Evolutionary conservation across 2,113 vertebrate species (phyloP), one percentile per base, ranked within the genome.

Genomic region (Apistogramma diplotaenia): DNA sequence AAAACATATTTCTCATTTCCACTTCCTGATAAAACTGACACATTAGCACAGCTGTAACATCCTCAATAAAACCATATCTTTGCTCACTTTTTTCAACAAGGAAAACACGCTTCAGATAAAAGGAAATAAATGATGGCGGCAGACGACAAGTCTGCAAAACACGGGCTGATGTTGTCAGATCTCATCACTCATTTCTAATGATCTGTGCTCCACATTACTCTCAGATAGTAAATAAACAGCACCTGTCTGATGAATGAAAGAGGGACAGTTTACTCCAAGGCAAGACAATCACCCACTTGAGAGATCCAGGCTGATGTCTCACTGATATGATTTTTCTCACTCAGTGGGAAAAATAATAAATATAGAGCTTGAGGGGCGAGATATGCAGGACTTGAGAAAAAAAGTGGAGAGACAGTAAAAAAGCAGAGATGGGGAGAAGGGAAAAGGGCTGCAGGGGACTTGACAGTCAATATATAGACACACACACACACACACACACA

Each of bases 311-410:
- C 49, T 43, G 74, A 61, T 67, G 75, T 74, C 65, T 81, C 15
- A 23, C 35, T 70, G 51, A 56, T 84, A 81, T 10, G 10, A 6
- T 33, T 56, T 65, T 58, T 60, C 46, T 70, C 25, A 4, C 18
- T 54, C 55, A 54, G n/a, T 70, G 59, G 59, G 75, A 58, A 84
- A 84, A 84, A 56, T 71, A 87, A 82, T 89, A 90, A 84, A 92
- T 78, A 72, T 56, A 60, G 21, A 15, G 55, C 82, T 53, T 4
- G 11, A 83, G 60, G 80, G 77, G 76, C 9, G 21, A 85, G 46
- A 88, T 72, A 72, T 74, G 60, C 49, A 16, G 77, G 73, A 74
- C 65, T 31, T 37, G 60, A 78, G 49, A 57, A 49, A 54, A n/a
- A 46, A 8, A 51, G 56, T 1, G 43, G 25, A 60, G 19, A 29